Percentiles rank a stretch among this genome's conserved stretches.
These are phyloP conservation scores for Alligator mississippiensis DNA, from an alignment of 2,113 vertebrate genomes.

Conservation along the genomic window DNA sequence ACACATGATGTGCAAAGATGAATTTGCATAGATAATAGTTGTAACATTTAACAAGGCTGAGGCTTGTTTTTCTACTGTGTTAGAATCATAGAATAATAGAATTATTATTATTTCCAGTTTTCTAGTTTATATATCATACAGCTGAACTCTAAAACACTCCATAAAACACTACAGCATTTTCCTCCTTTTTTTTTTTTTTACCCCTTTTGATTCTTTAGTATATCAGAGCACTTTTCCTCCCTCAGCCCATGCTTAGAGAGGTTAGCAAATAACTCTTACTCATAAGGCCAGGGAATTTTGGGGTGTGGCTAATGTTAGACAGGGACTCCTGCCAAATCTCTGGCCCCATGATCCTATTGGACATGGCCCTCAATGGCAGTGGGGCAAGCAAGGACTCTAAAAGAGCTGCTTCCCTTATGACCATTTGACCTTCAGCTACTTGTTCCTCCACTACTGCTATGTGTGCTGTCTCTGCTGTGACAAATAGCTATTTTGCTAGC, in stretches of 20 bases:
- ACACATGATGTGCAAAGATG: background rate
- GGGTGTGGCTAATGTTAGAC: too few species aligned
- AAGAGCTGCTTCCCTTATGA: too few species aligned
- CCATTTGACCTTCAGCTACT: background rate
- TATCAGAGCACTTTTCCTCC: background rate
- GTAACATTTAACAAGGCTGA: constrained; percentile 11
- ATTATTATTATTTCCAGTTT: background rate
- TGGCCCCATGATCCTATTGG: too few species aligned
- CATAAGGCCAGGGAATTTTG: background rate
- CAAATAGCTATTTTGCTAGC: too few species aligned
- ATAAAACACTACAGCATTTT: background rate
- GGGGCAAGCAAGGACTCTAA: too few species aligned
- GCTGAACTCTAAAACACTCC: background rate
- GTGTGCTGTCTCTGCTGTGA: background rate
- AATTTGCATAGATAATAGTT: background rate
- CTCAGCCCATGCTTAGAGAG: background rate
- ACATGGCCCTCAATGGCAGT: too few species aligned
- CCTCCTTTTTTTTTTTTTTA: background rate
- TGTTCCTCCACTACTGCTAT: background rate
- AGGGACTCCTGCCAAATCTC: too few species aligned
- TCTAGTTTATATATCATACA: background rate
- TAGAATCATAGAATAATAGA: background rate
- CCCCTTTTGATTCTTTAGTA: background rate
- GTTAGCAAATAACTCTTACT: background rate
- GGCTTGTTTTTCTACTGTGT: too few species aligned